A percentile compares a stretch with the other conserved stretches of the same genome.
These are phyloP conservation scores for Petromus typicus DNA, from an alignment of 2,113 vertebrate species.

Conservation along the genomic window DNA sequence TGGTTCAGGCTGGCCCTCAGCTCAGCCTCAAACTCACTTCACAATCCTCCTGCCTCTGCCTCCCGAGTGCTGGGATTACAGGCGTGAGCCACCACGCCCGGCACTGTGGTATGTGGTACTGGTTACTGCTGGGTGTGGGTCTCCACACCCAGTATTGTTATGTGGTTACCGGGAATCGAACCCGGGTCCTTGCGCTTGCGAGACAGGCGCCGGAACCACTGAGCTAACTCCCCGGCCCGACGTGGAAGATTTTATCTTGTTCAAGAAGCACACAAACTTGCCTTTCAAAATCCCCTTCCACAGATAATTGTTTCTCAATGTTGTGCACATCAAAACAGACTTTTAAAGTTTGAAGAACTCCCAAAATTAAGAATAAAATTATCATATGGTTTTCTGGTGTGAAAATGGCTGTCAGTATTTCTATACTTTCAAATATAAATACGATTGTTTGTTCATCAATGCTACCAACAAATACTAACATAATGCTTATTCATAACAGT, in stretches of 20 bases:
- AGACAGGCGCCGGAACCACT: too few species aligned
- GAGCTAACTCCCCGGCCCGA: too few species aligned
- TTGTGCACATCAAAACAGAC: background rate
- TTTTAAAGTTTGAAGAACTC: constrained; percentile 37
- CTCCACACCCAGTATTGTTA: too few species aligned
- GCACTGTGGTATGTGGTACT: too few species aligned
- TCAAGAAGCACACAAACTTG: background rate
- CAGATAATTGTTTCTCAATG: background rate
- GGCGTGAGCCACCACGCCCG: too few species aligned
- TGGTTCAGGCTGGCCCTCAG: too few species aligned
- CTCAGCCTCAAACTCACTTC: too few species aligned
- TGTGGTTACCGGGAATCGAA: too few species aligned
- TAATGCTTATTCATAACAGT: background rate
- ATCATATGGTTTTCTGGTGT: background rate
- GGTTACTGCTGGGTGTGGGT: too few species aligned
- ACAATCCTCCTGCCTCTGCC: too few species aligned
- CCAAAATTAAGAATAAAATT: constrained; percentile 56
- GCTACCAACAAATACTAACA: constrained; percentile 11
- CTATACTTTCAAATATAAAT: background rate
- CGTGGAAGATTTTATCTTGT: background rate
- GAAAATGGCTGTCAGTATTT: constrained; percentile 19
- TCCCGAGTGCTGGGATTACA: too few species aligned
- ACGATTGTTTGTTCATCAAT: background rate
- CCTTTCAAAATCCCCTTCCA: background rate
- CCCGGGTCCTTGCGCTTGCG: too few species aligned